These are phyloP conservation scores for Saturnia japonica DNA, from an alignment of 2,888 invertebrate genomes.

Conservation along the genomic window DNA sequence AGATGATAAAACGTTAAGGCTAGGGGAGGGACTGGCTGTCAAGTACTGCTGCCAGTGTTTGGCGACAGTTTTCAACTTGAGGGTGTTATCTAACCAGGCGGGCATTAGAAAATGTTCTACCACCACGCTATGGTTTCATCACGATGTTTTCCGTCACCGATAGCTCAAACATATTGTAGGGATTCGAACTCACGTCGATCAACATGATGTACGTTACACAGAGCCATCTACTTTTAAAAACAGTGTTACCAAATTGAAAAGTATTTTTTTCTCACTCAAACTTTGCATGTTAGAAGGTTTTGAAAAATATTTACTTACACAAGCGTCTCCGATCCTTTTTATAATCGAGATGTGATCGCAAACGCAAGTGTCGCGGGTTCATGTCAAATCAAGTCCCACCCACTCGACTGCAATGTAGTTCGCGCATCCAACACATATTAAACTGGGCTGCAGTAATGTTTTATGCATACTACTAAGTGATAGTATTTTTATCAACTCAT, in stretches of 20 bases:
- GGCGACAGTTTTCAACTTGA: no score
- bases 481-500: not conserved
- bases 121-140: no score
- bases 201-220: no score
- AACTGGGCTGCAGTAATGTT: not conserved
- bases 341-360: conserved; percentile 55
- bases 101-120: no score
- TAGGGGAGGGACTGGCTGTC: no score
- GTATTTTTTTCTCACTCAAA: not conserved
- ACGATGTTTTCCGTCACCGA: no score
- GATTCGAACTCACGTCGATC: no score
- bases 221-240: no score
- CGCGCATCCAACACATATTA: conserved; percentile 23
- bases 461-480: not conserved
- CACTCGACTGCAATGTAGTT: conserved; percentile 44
- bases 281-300: not conserved
- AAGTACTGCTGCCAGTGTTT: no score
- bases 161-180: no score
- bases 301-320: conserved; percentile 9
- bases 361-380: conserved; percentile 67
- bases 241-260: not conserved
- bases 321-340: conserved; percentile 7
- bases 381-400: conserved; percentile 71
- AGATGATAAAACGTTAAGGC: no score
- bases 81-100: no score